Conservation (phyloP, 2,797 vertebrate genomes). For the Tachyglossus aculeatus region DNA sequence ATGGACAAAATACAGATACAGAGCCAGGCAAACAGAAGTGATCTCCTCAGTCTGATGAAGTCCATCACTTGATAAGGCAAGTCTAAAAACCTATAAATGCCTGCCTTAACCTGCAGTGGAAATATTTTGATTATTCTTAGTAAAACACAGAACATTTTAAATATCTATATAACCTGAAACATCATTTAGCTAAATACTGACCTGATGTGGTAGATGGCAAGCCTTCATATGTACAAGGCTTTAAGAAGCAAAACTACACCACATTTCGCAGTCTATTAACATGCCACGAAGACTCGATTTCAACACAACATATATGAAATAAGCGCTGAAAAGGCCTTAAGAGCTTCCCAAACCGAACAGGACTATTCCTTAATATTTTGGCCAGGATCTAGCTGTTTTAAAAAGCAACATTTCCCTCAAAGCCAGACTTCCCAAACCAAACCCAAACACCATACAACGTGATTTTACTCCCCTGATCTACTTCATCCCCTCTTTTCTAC, state of each 20-base stretch:
- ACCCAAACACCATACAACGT: too few relatives aligned
- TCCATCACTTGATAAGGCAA: too few relatives aligned
- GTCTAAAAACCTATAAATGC: too few relatives aligned
- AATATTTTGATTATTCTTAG: not conserved
- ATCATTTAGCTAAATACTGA: not conserved
- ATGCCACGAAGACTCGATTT: not conserved
- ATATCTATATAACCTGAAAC: not conserved
- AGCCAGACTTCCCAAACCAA: not conserved
- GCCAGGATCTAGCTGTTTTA: not conserved
- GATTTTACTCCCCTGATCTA: too few relatives aligned
- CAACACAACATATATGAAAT: not conserved
- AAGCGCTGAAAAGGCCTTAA: not conserved
- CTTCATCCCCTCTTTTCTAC: not conserved
- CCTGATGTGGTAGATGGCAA: too few relatives aligned
- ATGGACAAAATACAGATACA: too few relatives aligned
- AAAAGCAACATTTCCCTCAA: not conserved
- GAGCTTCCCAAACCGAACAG: not conserved
- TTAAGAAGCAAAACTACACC: too few relatives aligned
- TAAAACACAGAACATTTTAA: conserved; percentile 11
- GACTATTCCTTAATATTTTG: not conserved
- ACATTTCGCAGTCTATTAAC: not conserved
- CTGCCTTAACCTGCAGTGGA: not conserved
- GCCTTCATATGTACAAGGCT: not conserved
- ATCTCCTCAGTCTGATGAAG: too few relatives aligned
- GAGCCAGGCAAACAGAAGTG: too few relatives aligned